A percentile compares a stretch with the other conserved stretches of the same genome.
These are phyloP conservation scores for Spondyliosoma cantharus DNA, from an alignment of 2,797 vertebrate species.

Conservation along the genomic window DNA sequence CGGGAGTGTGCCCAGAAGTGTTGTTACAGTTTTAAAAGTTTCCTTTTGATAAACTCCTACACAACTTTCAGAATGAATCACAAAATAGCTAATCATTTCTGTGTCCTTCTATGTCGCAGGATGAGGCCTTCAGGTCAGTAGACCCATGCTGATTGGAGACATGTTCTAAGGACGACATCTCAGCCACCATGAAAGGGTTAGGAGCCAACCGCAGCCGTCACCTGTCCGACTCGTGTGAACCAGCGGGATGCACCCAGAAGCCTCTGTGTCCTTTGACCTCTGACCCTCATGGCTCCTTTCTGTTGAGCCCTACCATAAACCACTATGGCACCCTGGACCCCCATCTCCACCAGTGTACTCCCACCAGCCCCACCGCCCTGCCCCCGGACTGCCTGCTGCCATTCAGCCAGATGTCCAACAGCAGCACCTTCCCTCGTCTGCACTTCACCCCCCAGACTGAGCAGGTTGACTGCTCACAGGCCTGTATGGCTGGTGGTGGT, in stretches of 20 bases:
- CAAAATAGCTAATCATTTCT: background rate
- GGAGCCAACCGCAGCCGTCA: slow-evolving; percentile 95
- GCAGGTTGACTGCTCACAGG: slow-evolving; percentile 77
- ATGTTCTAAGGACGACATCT: slow-evolving; percentile 83
- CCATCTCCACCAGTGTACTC: slow-evolving; percentile 83
- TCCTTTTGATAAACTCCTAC: background rate
- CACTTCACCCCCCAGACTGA: slow-evolving; percentile 93
- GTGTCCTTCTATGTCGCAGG: slow-evolving; percentile 68
- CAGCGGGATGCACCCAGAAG: slow-evolving; percentile 90
- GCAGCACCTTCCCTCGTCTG: slow-evolving; percentile 97
- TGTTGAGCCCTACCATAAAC: slow-evolving; percentile 91
- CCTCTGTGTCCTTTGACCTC: slow-evolving; percentile 87
- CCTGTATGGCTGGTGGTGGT: slow-evolving; percentile 80
- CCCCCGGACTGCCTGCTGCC: slow-evolving; percentile 92
- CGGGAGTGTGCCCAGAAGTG: slow-evolving; percentile 6
- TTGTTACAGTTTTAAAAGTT: slow-evolving; percentile 7
- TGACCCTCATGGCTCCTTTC: slow-evolving; percentile 90
- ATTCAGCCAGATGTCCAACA: slow-evolving; percentile 93
- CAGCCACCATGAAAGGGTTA: slow-evolving; percentile 95
- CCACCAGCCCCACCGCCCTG: slow-evolving; percentile 84
- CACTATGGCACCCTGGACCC: slow-evolving; percentile 92
- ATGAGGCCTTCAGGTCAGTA: slow-evolving; percentile 73
- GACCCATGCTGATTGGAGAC: slow-evolving; percentile 61
- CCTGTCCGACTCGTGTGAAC: slow-evolving; percentile 95
- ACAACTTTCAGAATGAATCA: slow-evolving; percentile 3